Percentiles rank a stretch among this genome's conserved stretches.
These are phyloP conservation scores for Odocoileus virginianus DNA, from an alignment of 2,113 vertebrate genomes.

Conservation along the genomic window DNA sequence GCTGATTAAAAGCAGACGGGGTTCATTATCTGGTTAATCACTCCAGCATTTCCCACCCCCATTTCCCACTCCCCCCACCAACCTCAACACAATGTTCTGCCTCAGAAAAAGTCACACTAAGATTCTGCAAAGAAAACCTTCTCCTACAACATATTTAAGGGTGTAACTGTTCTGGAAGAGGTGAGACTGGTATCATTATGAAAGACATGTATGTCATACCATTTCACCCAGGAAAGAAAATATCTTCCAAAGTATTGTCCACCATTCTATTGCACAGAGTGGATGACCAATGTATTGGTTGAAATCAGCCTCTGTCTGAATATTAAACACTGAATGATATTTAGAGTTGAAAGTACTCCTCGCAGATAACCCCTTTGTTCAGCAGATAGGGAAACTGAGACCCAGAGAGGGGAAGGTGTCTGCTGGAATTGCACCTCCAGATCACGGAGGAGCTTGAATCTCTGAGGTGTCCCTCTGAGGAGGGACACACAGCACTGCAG, in stretches of 20 bases:
- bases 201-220: conserved; percentile 67
- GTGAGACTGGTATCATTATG: conserved; percentile 52
- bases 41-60: conserved; percentile 68
- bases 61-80: not conserved
- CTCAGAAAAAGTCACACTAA: conserved; percentile 76
- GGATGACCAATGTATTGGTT: not conserved
- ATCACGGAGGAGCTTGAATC: not conserved
- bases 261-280: not conserved
- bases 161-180: conserved; percentile 43
- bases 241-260: not conserved
- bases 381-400: conserved; percentile 14
- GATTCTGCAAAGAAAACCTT: conserved; percentile 79
- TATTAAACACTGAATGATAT: not conserved
- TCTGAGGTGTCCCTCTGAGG: not conserved
- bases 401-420: not conserved
- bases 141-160: conserved; percentile 70
- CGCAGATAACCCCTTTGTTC: not conserved
- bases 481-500: not conserved
- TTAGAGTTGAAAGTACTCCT: not conserved
- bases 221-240: not conserved
- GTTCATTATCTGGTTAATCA: conserved; percentile 86
- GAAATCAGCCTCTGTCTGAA: not conserved
- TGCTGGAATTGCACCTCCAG: not conserved
- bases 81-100: conserved; percentile 54
- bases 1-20: conserved; percentile 84